phyloP scores from a whole-genome alignment of 2,113 vertebrate genomes.

The Hippolais icterina region DNA sequence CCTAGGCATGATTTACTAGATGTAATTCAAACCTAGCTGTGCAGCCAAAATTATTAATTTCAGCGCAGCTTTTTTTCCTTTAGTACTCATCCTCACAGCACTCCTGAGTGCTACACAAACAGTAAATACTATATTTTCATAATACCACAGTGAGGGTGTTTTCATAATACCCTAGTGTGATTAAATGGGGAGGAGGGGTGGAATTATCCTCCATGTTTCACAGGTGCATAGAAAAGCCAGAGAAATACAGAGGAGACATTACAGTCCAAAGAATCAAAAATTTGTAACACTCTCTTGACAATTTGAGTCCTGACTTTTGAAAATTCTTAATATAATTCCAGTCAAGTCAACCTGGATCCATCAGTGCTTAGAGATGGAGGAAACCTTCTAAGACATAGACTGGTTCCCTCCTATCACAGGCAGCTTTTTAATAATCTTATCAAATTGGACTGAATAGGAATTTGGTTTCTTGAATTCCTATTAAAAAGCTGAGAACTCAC shows the following conservation, averaged over 20 bases:
- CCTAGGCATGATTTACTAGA: conserved; percentile 61
- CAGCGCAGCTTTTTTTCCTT: conserved; percentile 14
- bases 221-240: not conserved
- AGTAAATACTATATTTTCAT: conserved; percentile 51
- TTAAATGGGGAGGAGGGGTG: not conserved
- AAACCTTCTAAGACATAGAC: not conserved
- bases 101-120: conserved; percentile 29
- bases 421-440: conserved; percentile 41
- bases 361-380: not conserved
- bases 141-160: conserved; percentile 9
- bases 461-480: conserved; percentile 5
- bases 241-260: not conserved
- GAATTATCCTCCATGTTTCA: not conserved
- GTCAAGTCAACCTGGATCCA: not conserved
- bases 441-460: conserved; percentile 18
- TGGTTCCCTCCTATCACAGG: not conserved
- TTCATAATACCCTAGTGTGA: conserved; percentile 2
- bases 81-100: conserved; percentile 56
- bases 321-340: not conserved
- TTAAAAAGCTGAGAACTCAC: conserved; percentile 35
- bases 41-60: conserved; percentile 64
- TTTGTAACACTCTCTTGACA: not conserved
- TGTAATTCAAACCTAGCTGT: conserved; percentile 60
- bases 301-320: not conserved
- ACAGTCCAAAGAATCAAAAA: not conserved